Conservation (phyloP, 2,888 invertebrate species). For the Eilema caniola region DNA sequence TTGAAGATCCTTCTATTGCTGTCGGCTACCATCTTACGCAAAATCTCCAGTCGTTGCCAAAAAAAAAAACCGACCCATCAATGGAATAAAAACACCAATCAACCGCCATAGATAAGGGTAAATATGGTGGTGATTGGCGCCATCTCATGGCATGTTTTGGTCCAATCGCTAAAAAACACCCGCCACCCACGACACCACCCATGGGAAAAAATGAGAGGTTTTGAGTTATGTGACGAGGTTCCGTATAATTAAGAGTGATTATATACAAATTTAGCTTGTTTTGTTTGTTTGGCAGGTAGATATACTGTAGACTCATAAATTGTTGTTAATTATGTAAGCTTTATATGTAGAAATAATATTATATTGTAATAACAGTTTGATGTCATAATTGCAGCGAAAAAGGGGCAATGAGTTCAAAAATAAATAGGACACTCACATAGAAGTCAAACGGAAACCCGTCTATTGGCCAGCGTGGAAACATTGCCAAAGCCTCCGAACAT, state of each 20-base stretch:
- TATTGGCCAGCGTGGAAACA: no score
- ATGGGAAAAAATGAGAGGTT: slow-evolving; percentile 30
- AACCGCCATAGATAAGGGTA: slow-evolving; percentile 66
- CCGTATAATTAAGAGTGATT: slow-evolving; percentile 23
- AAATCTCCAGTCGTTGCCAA: slow-evolving; percentile 34
- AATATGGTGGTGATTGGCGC: slow-evolving; percentile 66
- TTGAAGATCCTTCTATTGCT: slow-evolving; percentile 1
- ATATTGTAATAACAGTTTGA: no score
- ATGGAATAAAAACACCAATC: slow-evolving; percentile 74
- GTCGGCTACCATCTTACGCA: slow-evolving; percentile 71
- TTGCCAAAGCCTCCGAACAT: no score
- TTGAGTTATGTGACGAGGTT: slow-evolving; percentile 26
- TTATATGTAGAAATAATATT: background rate
- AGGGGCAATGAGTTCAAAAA: no score
- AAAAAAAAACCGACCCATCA: slow-evolving; percentile 55
- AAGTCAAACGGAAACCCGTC: no score
- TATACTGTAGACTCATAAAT: background rate
- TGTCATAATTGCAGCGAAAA: no score
- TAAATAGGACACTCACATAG: no score
- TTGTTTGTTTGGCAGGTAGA: background rate
- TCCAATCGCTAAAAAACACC: slow-evolving; percentile 59
- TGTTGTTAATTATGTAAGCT: background rate
- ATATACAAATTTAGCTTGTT: background rate
- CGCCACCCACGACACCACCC: slow-evolving; percentile 57
- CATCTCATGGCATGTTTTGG: slow-evolving; percentile 66